A percentile compares a stretch with the other conserved stretches of the same genome.
phyloP scores from a whole-genome alignment of 2,797 vertebrate genomes.

The Hippocampus kuda region DNA sequence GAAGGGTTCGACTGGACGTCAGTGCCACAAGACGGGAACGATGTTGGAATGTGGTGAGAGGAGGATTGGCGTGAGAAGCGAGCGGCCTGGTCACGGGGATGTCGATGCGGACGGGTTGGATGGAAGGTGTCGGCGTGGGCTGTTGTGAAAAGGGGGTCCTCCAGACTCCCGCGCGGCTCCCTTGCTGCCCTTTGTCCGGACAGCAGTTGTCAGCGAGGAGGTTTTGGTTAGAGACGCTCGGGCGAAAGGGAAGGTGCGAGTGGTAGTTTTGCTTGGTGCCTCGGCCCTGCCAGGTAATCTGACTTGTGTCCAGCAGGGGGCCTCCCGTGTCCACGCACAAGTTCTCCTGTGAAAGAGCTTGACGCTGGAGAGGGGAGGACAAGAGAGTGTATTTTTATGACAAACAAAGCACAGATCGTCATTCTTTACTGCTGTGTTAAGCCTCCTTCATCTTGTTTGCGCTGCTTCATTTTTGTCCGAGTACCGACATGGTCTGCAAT shows the following conservation, averaged over 20 bases:
- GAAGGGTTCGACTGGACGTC: slow-evolving; percentile 62
- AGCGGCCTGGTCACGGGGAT: slow-evolving; percentile 55
- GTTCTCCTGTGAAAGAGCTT: slow-evolving; percentile 78
- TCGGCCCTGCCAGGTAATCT: slow-evolving; percentile 42
- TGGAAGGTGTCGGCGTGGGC: slow-evolving; percentile 41
- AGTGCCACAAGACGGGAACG: slow-evolving; percentile 20
- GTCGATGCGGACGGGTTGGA: slow-evolving; percentile 60
- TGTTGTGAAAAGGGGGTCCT: slow-evolving; percentile 70
- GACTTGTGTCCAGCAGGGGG: slow-evolving; percentile 55
- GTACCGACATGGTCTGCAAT: no score
- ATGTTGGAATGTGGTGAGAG: slow-evolving; percentile 58
- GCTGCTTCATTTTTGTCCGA: no score
- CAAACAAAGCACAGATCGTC: background rate
- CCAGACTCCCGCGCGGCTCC: slow-evolving; percentile 72
- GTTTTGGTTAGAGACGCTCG: slow-evolving; percentile 73
- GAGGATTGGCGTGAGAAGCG: slow-evolving; percentile 55
- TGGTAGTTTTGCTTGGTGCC: slow-evolving; percentile 49
- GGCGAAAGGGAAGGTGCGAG: slow-evolving; percentile 66
- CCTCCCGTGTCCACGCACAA: slow-evolving; percentile 63
- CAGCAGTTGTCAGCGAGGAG: slow-evolving; percentile 62
- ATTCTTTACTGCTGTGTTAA: background rate
- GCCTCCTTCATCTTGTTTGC: no score
- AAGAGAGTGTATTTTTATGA: background rate
- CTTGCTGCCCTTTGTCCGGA: slow-evolving; percentile 42
- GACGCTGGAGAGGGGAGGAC: slow-evolving; percentile 59